Percentiles rank a stretch among this genome's conserved stretches.
phyloP scores from a whole-genome alignment of 2,113 vertebrate genomes.

The Campylomormyrus tamandua region DNA sequence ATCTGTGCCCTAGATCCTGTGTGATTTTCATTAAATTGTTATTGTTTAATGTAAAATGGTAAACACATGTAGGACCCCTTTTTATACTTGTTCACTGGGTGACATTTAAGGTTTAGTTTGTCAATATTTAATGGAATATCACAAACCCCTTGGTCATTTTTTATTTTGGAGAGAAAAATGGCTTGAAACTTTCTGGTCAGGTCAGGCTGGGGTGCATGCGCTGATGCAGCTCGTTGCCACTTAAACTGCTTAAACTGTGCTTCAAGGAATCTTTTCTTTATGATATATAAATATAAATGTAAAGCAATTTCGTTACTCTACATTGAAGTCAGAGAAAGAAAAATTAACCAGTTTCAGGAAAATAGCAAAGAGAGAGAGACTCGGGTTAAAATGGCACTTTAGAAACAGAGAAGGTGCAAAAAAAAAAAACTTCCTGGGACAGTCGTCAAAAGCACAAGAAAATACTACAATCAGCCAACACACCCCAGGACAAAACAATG shows the following conservation, averaged over 20 bases:
- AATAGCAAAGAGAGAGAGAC: background rate
- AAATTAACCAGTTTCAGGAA: background rate
- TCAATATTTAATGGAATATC: background rate
- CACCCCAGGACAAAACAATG: background rate
- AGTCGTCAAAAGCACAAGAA: background rate
- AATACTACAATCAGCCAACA: background rate
- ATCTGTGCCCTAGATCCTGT: background rate
- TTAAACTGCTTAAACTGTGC: no score
- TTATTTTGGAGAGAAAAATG: background rate
- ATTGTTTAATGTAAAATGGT: background rate
- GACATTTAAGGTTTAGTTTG: background rate
- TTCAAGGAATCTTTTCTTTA: background rate
- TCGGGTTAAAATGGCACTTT: background rate
- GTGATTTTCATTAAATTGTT: background rate
- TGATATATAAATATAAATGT: background rate
- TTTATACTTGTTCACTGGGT: background rate
- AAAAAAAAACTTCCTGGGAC: no score
- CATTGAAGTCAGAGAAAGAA: background rate
- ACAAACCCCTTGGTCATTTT: background rate
- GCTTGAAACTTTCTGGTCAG: no score
- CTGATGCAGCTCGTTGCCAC: no score
- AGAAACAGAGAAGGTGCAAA: background rate
- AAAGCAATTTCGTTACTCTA: background rate
- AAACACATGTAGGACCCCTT: background rate
- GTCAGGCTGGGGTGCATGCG: no score